Evolutionary conservation across 2,113 vertebrate genomes (phyloP).

Genomic region (Triplophysa rosa): DNA sequence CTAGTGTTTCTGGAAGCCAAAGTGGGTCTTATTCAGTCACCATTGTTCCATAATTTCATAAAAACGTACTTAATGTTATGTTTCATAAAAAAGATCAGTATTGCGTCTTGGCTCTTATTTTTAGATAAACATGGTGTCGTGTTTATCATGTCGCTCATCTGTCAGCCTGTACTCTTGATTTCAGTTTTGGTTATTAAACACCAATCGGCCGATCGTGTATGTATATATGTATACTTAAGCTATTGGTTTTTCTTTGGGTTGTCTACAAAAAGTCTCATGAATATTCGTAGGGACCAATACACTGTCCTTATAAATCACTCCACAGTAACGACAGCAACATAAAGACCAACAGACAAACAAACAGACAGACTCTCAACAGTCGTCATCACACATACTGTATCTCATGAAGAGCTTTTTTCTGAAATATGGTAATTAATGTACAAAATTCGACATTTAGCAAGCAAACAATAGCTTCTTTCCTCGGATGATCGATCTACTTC

Average conservation of each 20-base stretch:
- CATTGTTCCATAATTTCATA: background rate
- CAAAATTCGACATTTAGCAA: background rate
- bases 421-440: background rate
- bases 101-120: too few relatives aligned
- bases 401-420: background rate
- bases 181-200: too few relatives aligned
- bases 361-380: background rate
- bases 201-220: too few relatives aligned
- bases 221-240: too few relatives aligned
- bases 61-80: too few relatives aligned
- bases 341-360: background rate
- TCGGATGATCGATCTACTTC: background rate
- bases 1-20: background rate
- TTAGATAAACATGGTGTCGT: too few relatives aligned
- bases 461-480: background rate
- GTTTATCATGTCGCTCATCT: too few relatives aligned
- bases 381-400: background rate
- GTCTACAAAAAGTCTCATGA: background rate
- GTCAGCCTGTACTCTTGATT: too few relatives aligned
- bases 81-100: too few relatives aligned
- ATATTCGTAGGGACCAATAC: constrained; percentile 1
- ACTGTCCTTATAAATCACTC: constrained; percentile 7
- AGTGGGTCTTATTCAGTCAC: background rate
- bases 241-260: background rate
- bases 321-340: background rate